Conservation (phyloP, 2,888 invertebrate species). For the Operophtera brumata region DNA sequence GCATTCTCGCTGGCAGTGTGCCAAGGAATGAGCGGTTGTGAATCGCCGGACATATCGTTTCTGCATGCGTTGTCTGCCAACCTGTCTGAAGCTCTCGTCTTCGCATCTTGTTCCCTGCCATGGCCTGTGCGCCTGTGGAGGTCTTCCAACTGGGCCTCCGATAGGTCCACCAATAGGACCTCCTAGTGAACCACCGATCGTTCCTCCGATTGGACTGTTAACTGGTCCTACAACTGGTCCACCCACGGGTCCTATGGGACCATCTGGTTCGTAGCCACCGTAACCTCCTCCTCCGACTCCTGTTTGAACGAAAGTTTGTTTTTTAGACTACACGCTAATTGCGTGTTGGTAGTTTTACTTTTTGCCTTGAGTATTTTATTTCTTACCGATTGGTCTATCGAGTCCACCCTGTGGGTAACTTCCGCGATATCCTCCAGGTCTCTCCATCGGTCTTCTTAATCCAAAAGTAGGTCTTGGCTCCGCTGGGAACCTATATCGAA, state of each 20-base stretch:
- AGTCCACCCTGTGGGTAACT: constrained; percentile 70
- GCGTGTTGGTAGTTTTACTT: background rate
- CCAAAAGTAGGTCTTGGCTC: constrained; percentile 70
- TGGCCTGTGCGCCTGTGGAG: constrained; percentile 59
- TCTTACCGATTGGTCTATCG: constrained; percentile 64
- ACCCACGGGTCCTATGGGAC: constrained; percentile 57
- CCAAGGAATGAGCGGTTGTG: constrained; percentile 86
- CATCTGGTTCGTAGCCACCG: constrained; percentile 69
- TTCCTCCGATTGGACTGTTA: constrained; percentile 47
- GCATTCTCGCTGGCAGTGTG: constrained; percentile 92
- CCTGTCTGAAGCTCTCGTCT: constrained; percentile 91
- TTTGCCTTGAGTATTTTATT: background rate
- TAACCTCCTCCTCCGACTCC: constrained; percentile 42
- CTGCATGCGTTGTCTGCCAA: constrained; percentile 89
- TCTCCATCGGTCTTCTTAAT: constrained; percentile 59
- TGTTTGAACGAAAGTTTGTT: background rate
- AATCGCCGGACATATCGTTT: constrained; percentile 88
- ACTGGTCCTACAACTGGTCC: constrained; percentile 49
- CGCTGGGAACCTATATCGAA: constrained; percentile 58
- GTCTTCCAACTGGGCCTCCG: constrained; percentile 60
- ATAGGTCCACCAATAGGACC: constrained; percentile 54
- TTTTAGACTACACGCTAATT: background rate
- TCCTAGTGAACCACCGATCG: constrained; percentile 46
- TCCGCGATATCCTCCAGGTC: constrained; percentile 78
- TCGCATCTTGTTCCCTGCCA: constrained; percentile 86